phyloP scores from a whole-genome alignment of 1,140 invertebrate genomes.

The Halotydeus destructor region DNA sequence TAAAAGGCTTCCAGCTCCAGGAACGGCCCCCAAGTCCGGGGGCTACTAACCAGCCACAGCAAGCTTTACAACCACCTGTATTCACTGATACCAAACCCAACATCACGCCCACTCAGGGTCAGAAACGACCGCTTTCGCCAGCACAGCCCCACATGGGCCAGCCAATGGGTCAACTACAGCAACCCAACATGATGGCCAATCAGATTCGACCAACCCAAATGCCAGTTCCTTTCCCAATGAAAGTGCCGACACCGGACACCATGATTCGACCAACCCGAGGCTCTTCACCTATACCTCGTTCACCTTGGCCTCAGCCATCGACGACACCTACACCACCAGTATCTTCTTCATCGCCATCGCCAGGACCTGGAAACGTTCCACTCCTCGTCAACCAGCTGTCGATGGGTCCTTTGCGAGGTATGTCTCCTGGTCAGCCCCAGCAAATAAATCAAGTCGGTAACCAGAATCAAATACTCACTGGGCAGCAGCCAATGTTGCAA shows the following conservation, averaged over 20 bases:
- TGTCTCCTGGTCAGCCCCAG: not conserved
- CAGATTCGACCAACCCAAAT: not conserved
- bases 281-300: conserved; percentile 3
- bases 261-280: not conserved
- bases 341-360: not conserved
- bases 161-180: not conserved
- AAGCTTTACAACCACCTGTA: not conserved
- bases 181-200: not conserved
- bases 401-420: not conserved
- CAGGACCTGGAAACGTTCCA: not conserved
- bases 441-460: not conserved
- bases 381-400: not conserved
- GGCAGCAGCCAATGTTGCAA: not conserved
- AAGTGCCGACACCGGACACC: conserved; percentile 3
- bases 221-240: not conserved
- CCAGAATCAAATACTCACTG: not conserved
- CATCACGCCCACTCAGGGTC: not conserved
- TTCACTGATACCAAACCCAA: conserved; percentile 2
- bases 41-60: not conserved
- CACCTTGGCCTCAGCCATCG: conserved; percentile 7
- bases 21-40: conserved; percentile 23
- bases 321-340: conserved; percentile 2
- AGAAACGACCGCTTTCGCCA: conserved; percentile 6
- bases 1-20: conserved; percentile 41
- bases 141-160: no score